Evolutionary conservation across 2,797 vertebrate species (phyloP), one percentile per base, ranked within the genome.

Genomic region (Paedocypris micromegethes): DNA sequence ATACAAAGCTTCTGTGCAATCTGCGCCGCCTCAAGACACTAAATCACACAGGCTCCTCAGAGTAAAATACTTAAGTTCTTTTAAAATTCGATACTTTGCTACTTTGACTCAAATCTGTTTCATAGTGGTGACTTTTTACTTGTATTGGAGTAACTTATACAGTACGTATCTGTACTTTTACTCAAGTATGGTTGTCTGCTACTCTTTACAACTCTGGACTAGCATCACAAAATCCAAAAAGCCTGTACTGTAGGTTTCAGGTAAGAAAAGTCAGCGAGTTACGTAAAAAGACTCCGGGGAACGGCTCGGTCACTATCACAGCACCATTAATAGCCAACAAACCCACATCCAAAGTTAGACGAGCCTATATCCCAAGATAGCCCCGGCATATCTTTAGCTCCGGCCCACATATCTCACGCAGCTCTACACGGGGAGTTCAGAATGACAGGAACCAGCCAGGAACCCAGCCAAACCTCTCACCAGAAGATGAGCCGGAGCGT

Each of bases 301-400:
- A 47, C 41, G 8, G 50, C 69, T 58, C 58, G 61, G 64, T 64
- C 74, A 58, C 70, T 57, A 55, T 75, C 64, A 66, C 54, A 66
- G 59, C 52, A 61, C 68, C 74, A 66, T 62, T 74, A 72, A 72
- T 77, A 77, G 67, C 66, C 52, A 9, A 59, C 73, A 61, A 78
- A 75, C 72, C 77, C 74, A 73, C 74, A 71, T 70, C 52, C 74
- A 9, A 49, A 72, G 55, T 72, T 74, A 74, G 58, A 50, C 62
- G 43, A 74, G 63, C 62, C 77, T 61, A 72, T 67, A 74, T 72
- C 66, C 72, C 74, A 75, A 77, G 72, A 77, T 77, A 75, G 66
- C 40, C 62, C 9, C 45, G 9, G 66, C 50, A 64, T 77, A 77
- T 75, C 72, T 77, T 43, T 75, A 75, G 66, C 69, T 2, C 41